Evolutionary conservation across 2,797 vertebrate species (phyloP), one percentile per base, ranked within the genome.

Genomic region (Rhadinocentrus ornatus): DNA sequence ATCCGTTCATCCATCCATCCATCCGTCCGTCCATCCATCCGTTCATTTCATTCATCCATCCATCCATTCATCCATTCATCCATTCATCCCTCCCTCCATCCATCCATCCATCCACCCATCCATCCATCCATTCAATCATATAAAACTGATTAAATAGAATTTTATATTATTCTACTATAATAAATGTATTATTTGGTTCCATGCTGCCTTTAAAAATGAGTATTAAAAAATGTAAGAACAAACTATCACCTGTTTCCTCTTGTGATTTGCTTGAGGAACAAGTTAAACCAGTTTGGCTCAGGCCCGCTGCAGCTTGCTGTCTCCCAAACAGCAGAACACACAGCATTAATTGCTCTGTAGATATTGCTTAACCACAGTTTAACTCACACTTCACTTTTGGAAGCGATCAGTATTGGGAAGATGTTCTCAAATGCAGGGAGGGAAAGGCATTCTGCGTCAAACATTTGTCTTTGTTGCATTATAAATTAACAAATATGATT

Each of bases 201-300:
- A 66, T 37, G 37, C 16, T 37, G 26, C 37, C 53, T 22, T 44
- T 44, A 32, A 32, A 44, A 12, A 7, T 46, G 44, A 24, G 29
- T 65, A 34, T 18, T 20, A n/a, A n/a, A n/a, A 0, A 3, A 35
- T 18, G 22, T 1, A 18, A 48, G n/a, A 64, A n/a, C 2, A 50
- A 10, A 24, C 48, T 6, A 20, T 35, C 22, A 29, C 24, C 26
- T 15, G 12, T 9, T 59, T 58, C 31, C 66, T 53, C 29, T 20
- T 60, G 22, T 13, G 29, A 57, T 57, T 41, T 58, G 72, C n/a
- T 41, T 16, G 18, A 46, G 13, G 50, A 27, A 60, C 66, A 9
- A 7, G 58, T 35, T 26, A 16, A 26, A 44, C 15, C 29, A 26
- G 48, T 53, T 32, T 22, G 48, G 31, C n/a, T 11, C 22, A 5